A percentile compares a stretch with the other conserved stretches of the same genome.
phyloP scores from a whole-genome alignment of 2,888 invertebrate genomes.

The Liodrosophila aerea region DNA sequence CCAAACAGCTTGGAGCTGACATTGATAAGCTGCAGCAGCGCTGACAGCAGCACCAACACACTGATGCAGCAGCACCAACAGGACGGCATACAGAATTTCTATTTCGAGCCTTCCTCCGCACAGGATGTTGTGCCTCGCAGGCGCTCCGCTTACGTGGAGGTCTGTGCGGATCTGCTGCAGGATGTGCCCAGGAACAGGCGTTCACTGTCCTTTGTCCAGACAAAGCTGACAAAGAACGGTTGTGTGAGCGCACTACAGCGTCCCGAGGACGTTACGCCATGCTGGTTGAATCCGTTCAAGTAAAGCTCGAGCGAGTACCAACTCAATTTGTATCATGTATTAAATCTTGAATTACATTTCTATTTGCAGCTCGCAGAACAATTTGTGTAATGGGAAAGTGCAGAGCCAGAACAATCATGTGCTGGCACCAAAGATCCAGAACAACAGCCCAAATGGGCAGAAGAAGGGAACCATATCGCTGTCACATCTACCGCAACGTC shows the following conservation, averaged over 20 bases:
- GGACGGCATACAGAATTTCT: conserved; percentile 41
- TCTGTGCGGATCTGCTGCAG: conserved; percentile 56
- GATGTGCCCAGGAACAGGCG: conserved; percentile 48
- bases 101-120: conserved; percentile 32
- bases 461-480: conserved; percentile 89
- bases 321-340: no score
- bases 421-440: conserved; percentile 88
- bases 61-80: conserved; percentile 9
- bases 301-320: conserved; percentile 40
- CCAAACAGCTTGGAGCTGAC: conserved; percentile 47
- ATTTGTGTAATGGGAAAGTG: conserved; percentile 87
- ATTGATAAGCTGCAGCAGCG: conserved; percentile 68
- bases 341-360: neutral
- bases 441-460: conserved; percentile 85
- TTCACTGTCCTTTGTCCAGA: conserved; percentile 73
- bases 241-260: conserved; percentile 71
- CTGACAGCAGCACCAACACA: conserved; percentile 40
- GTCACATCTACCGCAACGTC: conserved; percentile 92
- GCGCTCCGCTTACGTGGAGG: conserved; percentile 52
- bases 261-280: conserved; percentile 36
- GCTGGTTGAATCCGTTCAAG: conserved; percentile 67
- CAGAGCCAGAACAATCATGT: conserved; percentile 82
- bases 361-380: conserved; percentile 86
- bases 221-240: conserved; percentile 77
- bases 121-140: conserved; percentile 32